A percentile compares a stretch with the other conserved stretches of the same genome.
Evolutionary conservation across 2,888 invertebrate species (phyloP).

Genomic region (Drosophila macrospina): DNA sequence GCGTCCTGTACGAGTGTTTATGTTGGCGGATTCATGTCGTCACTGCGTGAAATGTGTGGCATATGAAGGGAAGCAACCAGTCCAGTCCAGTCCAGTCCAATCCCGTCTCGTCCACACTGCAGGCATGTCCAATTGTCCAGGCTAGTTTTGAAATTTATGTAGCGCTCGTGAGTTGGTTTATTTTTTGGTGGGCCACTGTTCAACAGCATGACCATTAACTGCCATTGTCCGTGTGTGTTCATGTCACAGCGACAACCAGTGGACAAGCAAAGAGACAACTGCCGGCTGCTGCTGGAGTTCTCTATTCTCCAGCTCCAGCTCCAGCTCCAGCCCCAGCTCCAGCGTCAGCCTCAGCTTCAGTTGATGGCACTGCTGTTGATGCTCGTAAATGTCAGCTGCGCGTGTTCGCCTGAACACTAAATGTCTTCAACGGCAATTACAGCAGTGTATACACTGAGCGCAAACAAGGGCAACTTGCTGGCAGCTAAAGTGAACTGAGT

Average conservation of each 20-base stretch:
- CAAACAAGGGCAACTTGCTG: neutral
- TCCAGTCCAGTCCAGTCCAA: neutral
- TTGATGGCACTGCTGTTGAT: slow-evolving; percentile 66
- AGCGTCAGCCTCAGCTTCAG: too few species aligned
- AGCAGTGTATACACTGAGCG: slow-evolving; percentile 37
- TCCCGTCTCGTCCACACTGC: slow-evolving; percentile 2
- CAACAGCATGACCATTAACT: slow-evolving; percentile 75
- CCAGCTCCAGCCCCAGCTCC: slow-evolving; percentile 45
- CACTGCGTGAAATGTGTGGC: slow-evolving; percentile 81
- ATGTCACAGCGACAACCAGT: slow-evolving; percentile 65
- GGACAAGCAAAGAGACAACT: slow-evolving; percentile 3
- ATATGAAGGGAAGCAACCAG: slow-evolving; percentile 52
- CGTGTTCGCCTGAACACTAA: slow-evolving; percentile 71
- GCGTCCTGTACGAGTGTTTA: slow-evolving; percentile 70
- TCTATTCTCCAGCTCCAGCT: slow-evolving; percentile 21
- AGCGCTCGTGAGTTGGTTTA: slow-evolving; percentile 77
- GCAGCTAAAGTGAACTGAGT: too few species aligned
- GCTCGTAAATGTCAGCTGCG: slow-evolving; percentile 82
- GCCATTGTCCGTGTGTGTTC: slow-evolving; percentile 70
- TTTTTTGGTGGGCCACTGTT: slow-evolving; percentile 65
- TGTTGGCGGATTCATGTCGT: slow-evolving; percentile 81
- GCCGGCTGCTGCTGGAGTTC: neutral
- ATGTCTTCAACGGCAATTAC: slow-evolving; percentile 83
- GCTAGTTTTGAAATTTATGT: slow-evolving; percentile 82
- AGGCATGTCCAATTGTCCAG: slow-evolving; percentile 34